Conservation (phyloP, 2,888 invertebrate genomes). For the Philereme transversata region DNA sequence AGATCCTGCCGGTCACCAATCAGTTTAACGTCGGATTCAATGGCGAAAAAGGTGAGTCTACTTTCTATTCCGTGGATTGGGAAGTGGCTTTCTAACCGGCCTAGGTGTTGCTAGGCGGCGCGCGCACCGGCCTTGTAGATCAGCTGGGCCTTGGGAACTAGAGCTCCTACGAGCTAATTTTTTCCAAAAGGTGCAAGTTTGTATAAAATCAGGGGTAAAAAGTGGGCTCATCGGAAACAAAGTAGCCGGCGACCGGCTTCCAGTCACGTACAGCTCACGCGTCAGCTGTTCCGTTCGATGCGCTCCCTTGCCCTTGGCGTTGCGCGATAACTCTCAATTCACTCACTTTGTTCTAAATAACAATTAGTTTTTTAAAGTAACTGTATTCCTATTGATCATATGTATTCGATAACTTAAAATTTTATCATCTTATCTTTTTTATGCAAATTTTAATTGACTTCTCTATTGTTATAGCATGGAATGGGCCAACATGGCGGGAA, state of each 20-base stretch:
- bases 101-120: constrained; percentile 74
- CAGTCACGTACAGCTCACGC: constrained; percentile 57
- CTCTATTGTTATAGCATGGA: constrained; percentile 73
- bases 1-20: constrained; percentile 91
- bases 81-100: constrained; percentile 76
- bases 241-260: constrained; percentile 26
- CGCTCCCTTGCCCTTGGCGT: constrained; percentile 55
- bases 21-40: constrained; percentile 90
- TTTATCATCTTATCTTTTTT: not conserved
- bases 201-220: not conserved
- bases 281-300: constrained; percentile 68
- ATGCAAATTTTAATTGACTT: constrained; percentile 42
- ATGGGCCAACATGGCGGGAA: constrained; percentile 76
- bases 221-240: constrained; percentile 1
- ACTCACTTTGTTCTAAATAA: constrained; percentile 24
- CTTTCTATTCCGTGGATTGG: constrained; percentile 73
- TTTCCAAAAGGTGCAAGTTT: not conserved
- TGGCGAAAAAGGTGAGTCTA: constrained; percentile 88
- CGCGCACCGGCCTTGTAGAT: constrained; percentile 53
- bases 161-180: not conserved
- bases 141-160: constrained; percentile 8
- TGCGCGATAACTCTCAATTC: constrained; percentile 39
- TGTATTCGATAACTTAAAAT: not conserved
- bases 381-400: not conserved
- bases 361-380: constrained; percentile 6